These are phyloP conservation scores for Leiothrix lutea DNA, from an alignment of 2,113 vertebrate genomes.

Conservation along the genomic window DNA sequence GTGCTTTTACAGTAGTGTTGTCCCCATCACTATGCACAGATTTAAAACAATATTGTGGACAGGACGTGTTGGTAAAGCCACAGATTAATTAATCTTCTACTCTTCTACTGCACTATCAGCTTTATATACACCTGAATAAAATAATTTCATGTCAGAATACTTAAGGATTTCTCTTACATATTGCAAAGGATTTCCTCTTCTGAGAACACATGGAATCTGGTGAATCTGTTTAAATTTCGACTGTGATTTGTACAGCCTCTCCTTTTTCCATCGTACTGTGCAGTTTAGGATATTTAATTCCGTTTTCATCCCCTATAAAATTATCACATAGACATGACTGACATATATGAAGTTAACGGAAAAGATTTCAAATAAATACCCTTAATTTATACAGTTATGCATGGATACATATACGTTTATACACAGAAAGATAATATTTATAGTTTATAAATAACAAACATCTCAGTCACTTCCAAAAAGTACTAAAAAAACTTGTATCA, in stretches of 20 bases:
- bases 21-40: neutral
- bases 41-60: neutral
- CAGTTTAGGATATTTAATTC: neutral
- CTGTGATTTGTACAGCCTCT: neutral
- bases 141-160: neutral
- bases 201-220: neutral
- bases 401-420: neutral
- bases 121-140: neutral
- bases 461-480: neutral
- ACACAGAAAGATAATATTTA: neutral
- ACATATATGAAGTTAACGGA: neutral
- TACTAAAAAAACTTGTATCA: neutral
- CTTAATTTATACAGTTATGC: neutral
- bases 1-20: neutral
- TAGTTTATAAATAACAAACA: neutral
- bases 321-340: neutral
- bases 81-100: neutral
- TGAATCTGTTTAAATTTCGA: neutral
- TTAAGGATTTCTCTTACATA: neutral
- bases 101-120: neutral
- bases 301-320: neutral
- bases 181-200: neutral
- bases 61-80: neutral
- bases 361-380: neutral
- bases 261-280: accelerated